Evolutionary conservation across 2,797 vertebrate genomes (phyloP).

Genomic region (Sciaenops ocellatus): DNA sequence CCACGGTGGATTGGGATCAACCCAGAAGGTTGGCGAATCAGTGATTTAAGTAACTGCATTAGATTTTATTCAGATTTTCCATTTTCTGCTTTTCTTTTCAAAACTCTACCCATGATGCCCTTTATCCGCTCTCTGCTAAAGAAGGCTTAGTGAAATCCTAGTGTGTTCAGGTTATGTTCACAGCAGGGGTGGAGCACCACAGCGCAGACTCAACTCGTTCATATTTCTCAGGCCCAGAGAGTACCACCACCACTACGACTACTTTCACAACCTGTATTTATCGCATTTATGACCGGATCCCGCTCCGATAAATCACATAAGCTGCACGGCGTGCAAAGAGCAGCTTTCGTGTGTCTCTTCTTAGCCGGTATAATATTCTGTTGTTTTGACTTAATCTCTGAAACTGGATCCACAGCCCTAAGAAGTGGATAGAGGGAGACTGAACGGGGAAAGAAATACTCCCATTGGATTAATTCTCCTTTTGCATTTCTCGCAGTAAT

Average conservation of each 20-base stretch:
- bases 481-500: conserved; percentile 38
- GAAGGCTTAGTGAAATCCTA: conserved; percentile 46
- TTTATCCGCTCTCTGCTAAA: conserved; percentile 33
- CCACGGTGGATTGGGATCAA: conserved; percentile 64
- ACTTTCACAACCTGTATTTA: conserved; percentile 60
- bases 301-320: conserved; percentile 64
- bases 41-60: conserved; percentile 24
- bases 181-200: conserved; percentile 49
- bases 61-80: conserved; percentile 37
- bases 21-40: conserved; percentile 75
- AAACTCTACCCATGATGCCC: conserved; percentile 18
- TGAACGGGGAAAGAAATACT: conserved; percentile 18
- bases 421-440: conserved; percentile 33
- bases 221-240: conserved; percentile 42
- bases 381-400: conserved; percentile 72
- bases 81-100: conserved; percentile 2
- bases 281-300: conserved; percentile 55
- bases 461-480: conserved; percentile 49
- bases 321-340: conserved; percentile 46
- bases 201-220: conserved; percentile 45
- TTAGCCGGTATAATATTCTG: conserved; percentile 58
- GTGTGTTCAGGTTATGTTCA: conserved; percentile 57
- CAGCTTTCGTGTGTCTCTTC: conserved; percentile 58
- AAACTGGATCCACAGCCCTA: conserved; percentile 52
- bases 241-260: conserved; percentile 1